Conservation (phyloP, 2,797 vertebrate genomes). For the Helostoma temminkii region DNA sequence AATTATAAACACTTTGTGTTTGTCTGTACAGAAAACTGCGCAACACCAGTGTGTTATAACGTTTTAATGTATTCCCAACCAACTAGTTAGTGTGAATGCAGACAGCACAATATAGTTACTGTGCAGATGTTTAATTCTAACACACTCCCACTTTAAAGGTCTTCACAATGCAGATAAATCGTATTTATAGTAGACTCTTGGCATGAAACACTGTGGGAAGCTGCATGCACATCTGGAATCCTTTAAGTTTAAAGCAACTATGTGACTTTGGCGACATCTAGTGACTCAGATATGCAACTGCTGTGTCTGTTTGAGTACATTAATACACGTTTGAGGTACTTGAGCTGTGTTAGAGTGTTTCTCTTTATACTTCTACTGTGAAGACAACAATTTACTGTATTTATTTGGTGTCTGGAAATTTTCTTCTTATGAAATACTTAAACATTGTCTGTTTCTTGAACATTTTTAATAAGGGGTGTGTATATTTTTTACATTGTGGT, state of each 20-base stretch:
- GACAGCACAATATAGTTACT: not conserved
- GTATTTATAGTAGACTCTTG: not conserved
- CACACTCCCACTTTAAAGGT: not conserved
- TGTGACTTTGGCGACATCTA: constrained; percentile 50
- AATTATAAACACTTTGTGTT: too few species aligned
- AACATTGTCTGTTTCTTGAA: too few species aligned
- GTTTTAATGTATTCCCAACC: too few species aligned
- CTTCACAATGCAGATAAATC: not conserved
- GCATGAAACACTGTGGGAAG: not conserved
- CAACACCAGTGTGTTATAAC: too few species aligned
- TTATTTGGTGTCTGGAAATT: too few species aligned
- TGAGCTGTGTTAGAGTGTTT: not conserved
- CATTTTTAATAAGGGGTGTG: too few species aligned
- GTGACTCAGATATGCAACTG: constrained; percentile 14
- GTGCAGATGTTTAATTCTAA: not conserved
- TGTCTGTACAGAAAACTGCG: too few species aligned
- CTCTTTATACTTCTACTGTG: not conserved
- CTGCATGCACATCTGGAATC: constrained; percentile 12
- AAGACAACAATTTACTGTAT: not conserved
- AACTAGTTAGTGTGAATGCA: too few species aligned
- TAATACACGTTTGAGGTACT: not conserved
- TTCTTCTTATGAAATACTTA: too few species aligned
- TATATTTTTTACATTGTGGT: not conserved
- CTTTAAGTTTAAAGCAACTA: not conserved
- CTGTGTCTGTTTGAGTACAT: not conserved